Evolutionary conservation across 2,888 invertebrate species (phyloP).

Genomic region (Microdon myrmicae): DNA sequence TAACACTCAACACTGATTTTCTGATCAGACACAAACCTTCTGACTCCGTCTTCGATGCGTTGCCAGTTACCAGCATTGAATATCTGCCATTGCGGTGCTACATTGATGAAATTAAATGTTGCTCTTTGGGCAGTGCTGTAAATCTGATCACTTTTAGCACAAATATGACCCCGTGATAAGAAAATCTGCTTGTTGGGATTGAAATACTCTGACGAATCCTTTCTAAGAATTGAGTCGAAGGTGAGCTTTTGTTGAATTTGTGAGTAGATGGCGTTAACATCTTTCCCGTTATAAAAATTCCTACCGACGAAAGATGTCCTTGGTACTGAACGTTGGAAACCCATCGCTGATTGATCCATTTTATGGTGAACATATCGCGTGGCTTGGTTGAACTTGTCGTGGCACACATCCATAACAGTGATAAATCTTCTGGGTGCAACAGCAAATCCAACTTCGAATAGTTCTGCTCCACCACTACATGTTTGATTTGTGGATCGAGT

Average conservation of each 20-base stretch:
- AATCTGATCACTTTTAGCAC: slow-evolving; percentile 69
- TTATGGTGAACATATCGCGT: slow-evolving; percentile 65
- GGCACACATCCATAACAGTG: slow-evolving; percentile 64
- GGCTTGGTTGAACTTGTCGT: slow-evolving; percentile 61
- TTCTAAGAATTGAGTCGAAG: slow-evolving; percentile 61
- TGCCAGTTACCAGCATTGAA: slow-evolving; percentile 73
- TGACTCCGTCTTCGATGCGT: slow-evolving; percentile 67
- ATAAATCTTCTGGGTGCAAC: slow-evolving; percentile 60
- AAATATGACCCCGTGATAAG: slow-evolving; percentile 69
- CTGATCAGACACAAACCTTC: slow-evolving; percentile 64
- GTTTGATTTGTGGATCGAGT: slow-evolving; percentile 57
- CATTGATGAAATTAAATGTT: slow-evolving; percentile 70
- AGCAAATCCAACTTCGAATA: slow-evolving; percentile 65
- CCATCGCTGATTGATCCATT: slow-evolving; percentile 65
- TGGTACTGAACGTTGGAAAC: slow-evolving; percentile 64
- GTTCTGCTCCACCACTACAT: slow-evolving; percentile 60
- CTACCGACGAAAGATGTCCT: slow-evolving; percentile 62
- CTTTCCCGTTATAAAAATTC: slow-evolving; percentile 61
- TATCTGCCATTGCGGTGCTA: slow-evolving; percentile 70
- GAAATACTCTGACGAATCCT: slow-evolving; percentile 57
- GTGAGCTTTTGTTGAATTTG: slow-evolving; percentile 62
- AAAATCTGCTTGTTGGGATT: slow-evolving; percentile 57
- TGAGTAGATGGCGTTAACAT: slow-evolving; percentile 62
- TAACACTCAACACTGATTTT: slow-evolving; percentile 66
- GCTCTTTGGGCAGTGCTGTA: slow-evolving; percentile 68